Evolutionary conservation across 1,140 invertebrate genomes (phyloP), one percentile per base, ranked within the genome.

Genomic region (Micrasema minimum): DNA sequence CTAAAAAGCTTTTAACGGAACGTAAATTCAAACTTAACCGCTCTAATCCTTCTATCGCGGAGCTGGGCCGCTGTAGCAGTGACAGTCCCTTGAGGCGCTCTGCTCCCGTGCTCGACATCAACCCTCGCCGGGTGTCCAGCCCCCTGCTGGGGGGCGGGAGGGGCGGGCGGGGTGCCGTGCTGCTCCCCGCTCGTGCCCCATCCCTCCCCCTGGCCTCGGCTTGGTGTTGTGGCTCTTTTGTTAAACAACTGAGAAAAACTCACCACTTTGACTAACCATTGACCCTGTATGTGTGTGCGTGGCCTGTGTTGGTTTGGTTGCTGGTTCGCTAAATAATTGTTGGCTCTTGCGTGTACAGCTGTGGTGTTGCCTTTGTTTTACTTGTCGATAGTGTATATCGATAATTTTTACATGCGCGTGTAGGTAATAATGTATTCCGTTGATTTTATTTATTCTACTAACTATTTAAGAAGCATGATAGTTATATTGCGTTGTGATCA

Each of bases 181-280:
- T 75, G 18, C 78, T 79, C 26, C 78, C 79, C 6, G 72, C 79
- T 43, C 77, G 81, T 37, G 78, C 80, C 16, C 78, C 85, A 3
- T 85, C 85, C 75, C 83, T 85, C 18, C 81, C 84, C 18, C 80
- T 87, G 51, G 87, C 87, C 51, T 87, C 87, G 66, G 88, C 87
- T 6, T 88, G 87, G 87, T 88, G 87, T 77, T 88, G 87, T 77
- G 87, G 86, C 66, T 85, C 85, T 23, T 87, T 88, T 77, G 85
- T 88, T 69, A 85, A 85, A 75, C 87, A 88, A 69, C 80, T 88
- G 72, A 84, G 84, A 64, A 87, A 87, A 77, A 86, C 87, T 6
- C 87, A 88, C 69, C 87, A 88, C 79, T 84, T 88, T 75, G 87
- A 88, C 78, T 86, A 82, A 83, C 85, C 46, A 48, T 38, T 48